Evolutionary conservation across 2,797 vertebrate species (phyloP), one percentile per base, ranked within the genome.

Genomic region (Mycteria americana): DNA sequence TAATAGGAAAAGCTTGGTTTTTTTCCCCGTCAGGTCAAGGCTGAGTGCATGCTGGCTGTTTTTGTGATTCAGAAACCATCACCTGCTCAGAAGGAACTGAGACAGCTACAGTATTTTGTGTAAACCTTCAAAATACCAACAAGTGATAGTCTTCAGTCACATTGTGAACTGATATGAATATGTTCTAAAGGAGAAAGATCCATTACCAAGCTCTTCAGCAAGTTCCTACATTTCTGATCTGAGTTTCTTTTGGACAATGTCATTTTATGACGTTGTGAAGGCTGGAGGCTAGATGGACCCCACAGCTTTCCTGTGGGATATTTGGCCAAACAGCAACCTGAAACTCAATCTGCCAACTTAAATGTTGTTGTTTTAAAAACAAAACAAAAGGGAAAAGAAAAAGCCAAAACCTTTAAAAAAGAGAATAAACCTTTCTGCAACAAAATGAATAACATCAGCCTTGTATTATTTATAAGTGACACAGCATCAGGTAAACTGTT

Each of bases 241-340:
- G 35, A 79, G 41, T 75, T 93, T 95, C 83, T 95, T 89, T 67
- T 73, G 51, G 46, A 67, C 13, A 25, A 9, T 28, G 18, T 30
- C 27, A 50, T 88, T 95, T 97, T 83, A 96, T 50, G 91, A 73
- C 82, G 39, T 62, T 73, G 37, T 65, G 67, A 76, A 70, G 76
- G 60, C 45, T 85, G 83, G 78, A 96, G 82, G 80, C 46, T 85
- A 92, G 88, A 48, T 33, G 31, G 46, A 67, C 33, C 83, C 16
- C 37, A 75, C 67, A 11, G 53, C 35, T 92, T 96, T 95, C 89
- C 88, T 74, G 70, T 28, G 74, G 72, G 67, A 89, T 94, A 96
- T 96, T 85, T 97, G 89, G 89, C 85, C 96, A 92, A 96, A 95
- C n/a, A 96, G 51, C 46, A 95, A 93, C 85, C 85, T 88, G 72